Conservation (phyloP, 2,113 vertebrate genomes). For the Ictalurus punctatus region DNA sequence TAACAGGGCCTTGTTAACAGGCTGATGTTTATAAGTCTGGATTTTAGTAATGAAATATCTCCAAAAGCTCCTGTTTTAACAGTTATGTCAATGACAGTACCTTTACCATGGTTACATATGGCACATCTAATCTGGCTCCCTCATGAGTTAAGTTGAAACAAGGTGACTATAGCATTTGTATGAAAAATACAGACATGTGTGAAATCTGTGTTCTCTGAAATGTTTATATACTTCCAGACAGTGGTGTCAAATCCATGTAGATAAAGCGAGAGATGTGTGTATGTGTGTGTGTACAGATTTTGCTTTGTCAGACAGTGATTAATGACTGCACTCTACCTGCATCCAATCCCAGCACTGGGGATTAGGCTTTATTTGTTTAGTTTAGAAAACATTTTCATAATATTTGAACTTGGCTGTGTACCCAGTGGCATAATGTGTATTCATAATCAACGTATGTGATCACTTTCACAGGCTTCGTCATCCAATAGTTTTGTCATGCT, state of each 20-base stretch:
- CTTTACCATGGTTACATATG: constrained; percentile 16
- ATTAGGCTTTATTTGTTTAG: constrained; percentile 46
- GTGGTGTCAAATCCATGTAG: constrained; percentile 26
- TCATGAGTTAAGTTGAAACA: constrained; percentile 25
- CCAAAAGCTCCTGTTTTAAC: constrained; percentile 5
- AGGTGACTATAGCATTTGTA: constrained; percentile 30
- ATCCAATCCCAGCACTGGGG: constrained; percentile 31
- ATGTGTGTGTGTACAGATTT: constrained; percentile 10
- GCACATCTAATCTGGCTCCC: neutral
- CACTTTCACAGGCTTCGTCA: constrained; percentile 25
- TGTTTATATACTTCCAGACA: constrained; percentile 37
- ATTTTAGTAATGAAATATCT: neutral
- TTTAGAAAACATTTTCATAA: constrained; percentile 46
- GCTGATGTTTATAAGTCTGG: neutral
- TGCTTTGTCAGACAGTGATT: constrained; percentile 39
- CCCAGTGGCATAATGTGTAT: constrained; percentile 31
- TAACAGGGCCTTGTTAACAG: constrained; percentile 12
- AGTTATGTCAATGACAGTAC: constrained; percentile 2
- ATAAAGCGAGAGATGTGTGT: constrained; percentile 7
- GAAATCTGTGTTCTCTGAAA: constrained; percentile 39
- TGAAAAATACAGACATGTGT: constrained; percentile 35
- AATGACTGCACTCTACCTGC: constrained; percentile 32
- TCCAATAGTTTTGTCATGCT: constrained; percentile 32
- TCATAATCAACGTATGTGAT: constrained; percentile 26
- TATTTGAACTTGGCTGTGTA: constrained; percentile 42